Percentiles rank a stretch among this genome's conserved stretches.
phyloP scores from a whole-genome alignment of 2,797 vertebrate species.

The Anabacerthia variegaticeps region DNA sequence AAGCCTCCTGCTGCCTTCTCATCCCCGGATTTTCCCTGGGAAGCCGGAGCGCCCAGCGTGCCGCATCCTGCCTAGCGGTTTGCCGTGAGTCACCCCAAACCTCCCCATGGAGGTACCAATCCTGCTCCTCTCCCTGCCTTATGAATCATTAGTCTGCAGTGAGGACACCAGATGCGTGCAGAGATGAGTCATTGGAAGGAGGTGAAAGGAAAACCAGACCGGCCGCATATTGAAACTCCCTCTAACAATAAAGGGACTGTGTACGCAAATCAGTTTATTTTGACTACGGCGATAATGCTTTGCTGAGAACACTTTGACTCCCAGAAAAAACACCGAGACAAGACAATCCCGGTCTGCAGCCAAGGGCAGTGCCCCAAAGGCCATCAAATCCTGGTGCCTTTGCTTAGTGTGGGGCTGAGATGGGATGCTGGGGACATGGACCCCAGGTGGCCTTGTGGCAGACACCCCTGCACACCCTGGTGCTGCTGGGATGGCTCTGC shows the following conservation, averaged over 20 bases:
- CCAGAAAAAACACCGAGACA: rapidly evolving
- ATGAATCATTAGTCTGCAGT: slow-evolving; percentile 14
- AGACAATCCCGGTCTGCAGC: not conserved
- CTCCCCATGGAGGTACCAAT: not conserved
- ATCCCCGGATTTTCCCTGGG: rapidly evolving
- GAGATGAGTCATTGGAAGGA: not conserved
- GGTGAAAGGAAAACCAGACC: slow-evolving; percentile 40
- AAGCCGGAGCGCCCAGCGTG: rapidly evolving
- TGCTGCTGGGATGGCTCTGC: not conserved
- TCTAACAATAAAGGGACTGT: not conserved
- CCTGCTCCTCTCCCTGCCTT: not conserved
- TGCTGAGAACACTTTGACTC: rapidly evolving
- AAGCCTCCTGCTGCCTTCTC: not conserved
- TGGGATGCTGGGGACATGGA: rapidly evolving
- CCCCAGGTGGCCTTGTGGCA: rapidly evolving
- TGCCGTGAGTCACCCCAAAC: not conserved
- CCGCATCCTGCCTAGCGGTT: not conserved
- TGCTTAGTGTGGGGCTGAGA: not conserved
- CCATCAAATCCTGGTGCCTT: not conserved
- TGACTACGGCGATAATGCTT: rapidly evolving
- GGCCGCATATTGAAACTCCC: not conserved
- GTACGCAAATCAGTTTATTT: not conserved
- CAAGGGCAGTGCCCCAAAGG: not conserved
- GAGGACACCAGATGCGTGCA: not conserved
- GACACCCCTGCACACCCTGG: rapidly evolving